Conservation (phyloP, 2,888 invertebrate species). For the Cybosia mesomella region DNA sequence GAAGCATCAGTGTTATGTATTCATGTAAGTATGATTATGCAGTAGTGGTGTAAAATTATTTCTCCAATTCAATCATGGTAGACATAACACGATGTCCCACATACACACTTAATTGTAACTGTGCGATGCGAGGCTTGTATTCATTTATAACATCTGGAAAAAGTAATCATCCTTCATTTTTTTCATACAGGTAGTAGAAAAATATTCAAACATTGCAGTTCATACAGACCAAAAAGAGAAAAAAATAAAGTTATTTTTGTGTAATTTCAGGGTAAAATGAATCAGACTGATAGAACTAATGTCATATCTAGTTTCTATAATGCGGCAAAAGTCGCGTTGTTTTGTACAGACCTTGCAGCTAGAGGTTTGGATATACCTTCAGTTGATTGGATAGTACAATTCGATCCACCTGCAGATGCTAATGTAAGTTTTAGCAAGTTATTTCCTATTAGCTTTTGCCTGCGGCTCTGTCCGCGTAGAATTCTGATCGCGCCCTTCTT, state of each 20-base stretch:
- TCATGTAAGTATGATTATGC: slow-evolving; percentile 90
- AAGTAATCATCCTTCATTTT: too few relatives aligned
- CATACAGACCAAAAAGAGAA: too few relatives aligned
- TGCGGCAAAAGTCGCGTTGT: slow-evolving; percentile 94
- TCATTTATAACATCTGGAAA: too few relatives aligned
- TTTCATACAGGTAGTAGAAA: too few relatives aligned
- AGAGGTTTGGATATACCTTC: slow-evolving; percentile 98
- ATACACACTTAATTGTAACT: too few relatives aligned
- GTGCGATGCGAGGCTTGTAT: too few relatives aligned
- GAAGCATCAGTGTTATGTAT: slow-evolving; percentile 96
- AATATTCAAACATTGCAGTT: too few relatives aligned
- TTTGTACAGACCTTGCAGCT: slow-evolving; percentile 99
- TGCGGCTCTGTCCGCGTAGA: not conserved
- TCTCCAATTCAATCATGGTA: too few relatives aligned
- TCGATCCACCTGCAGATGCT: slow-evolving; percentile 99
- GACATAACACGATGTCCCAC: too few relatives aligned
- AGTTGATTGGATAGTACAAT: slow-evolving; percentile 99
- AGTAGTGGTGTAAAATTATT: not conserved
- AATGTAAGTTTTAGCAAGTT: slow-evolving; percentile 86
- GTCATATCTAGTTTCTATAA: slow-evolving; percentile 99
- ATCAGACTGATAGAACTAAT: slow-evolving; percentile 96
- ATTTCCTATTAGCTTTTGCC: not conserved
- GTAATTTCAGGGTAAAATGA: slow-evolving; percentile 96
- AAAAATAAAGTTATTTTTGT: slow-evolving; percentile 7
- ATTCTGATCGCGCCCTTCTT: too few relatives aligned